Conservation (phyloP, 2,888 invertebrate species). For the Blera fallax region DNA sequence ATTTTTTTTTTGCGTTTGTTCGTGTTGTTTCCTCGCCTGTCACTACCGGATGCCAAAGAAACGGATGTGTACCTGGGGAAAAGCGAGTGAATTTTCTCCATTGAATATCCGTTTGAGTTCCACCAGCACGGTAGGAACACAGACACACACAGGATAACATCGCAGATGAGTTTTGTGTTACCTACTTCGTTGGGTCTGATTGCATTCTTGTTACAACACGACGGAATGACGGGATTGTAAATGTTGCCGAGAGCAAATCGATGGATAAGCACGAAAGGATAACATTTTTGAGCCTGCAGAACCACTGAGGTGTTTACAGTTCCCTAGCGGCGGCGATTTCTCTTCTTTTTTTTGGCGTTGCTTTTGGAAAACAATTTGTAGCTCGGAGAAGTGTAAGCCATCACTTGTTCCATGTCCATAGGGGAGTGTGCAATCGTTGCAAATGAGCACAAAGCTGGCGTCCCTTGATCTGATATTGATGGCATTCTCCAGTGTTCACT, state of each 20-base stretch:
- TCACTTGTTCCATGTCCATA: background rate
- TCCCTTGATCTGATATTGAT: no score
- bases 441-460: background rate
- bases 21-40: conserved; percentile 22
- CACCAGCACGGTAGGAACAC: background rate
- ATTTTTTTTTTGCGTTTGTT: background rate
- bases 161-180: conserved; percentile 28
- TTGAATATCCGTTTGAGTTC: conserved; percentile 42
- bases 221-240: conserved; percentile 36
- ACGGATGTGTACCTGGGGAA: conserved; percentile 43
- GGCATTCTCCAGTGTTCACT: no score
- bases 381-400: background rate
- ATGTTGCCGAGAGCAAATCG: conserved; percentile 53
- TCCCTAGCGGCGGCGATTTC: background rate
- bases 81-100: conserved; percentile 35
- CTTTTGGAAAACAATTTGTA: background rate
- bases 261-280: conserved; percentile 47
- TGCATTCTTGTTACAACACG: conserved; percentile 58
- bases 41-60: conserved; percentile 53
- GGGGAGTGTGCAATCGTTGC: background rate
- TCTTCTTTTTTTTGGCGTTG: background rate
- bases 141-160: conserved; percentile 6
- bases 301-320: conserved; percentile 1
- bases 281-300: conserved; percentile 44
- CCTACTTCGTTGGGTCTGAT: conserved; percentile 44